These are phyloP conservation scores for Tromatobia lineatoria DNA, from an alignment of 2,888 invertebrate genomes.

Conservation along the genomic window DNA sequence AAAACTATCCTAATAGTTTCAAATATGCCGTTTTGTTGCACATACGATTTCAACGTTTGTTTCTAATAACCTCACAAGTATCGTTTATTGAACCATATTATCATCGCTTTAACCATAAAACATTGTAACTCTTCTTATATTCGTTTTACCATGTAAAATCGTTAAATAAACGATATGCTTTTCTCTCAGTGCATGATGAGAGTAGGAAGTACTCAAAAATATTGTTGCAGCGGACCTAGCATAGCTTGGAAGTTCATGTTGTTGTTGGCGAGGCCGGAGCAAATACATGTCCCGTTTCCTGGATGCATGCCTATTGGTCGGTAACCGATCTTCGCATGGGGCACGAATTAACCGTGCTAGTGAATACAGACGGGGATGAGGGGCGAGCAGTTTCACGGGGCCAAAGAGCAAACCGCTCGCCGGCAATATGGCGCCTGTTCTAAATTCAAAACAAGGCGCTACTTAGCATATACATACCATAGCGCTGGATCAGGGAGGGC, in stretches of 20 bases:
- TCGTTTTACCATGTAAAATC: too few relatives aligned
- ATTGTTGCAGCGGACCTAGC: not conserved
- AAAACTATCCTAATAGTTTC: too few relatives aligned
- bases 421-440: conserved; percentile 85
- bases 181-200: too few relatives aligned
- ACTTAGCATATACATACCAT: conserved; percentile 85
- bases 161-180: too few relatives aligned
- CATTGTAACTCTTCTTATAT: too few relatives aligned
- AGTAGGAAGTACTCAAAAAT: conserved; percentile 27
- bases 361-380: conserved; percentile 38
- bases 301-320: conserved; percentile 43
- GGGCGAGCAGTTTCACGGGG: conserved; percentile 77
- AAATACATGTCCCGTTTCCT: conserved; percentile 21
- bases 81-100: too few relatives aligned
- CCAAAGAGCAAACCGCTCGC: conserved; percentile 83
- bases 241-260: conserved; percentile 14
- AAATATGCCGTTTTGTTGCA: too few relatives aligned
- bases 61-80: too few relatives aligned
- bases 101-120: too few relatives aligned
- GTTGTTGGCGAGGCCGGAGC: not conserved
- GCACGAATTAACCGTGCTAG: conserved; percentile 66
- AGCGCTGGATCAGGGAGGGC: conserved; percentile 66
- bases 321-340: conserved; percentile 53
- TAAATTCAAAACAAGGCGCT: conserved; percentile 85
- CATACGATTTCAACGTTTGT: too few relatives aligned